Percentiles rank a stretch among this genome's conserved stretches.
Conservation (phyloP, 2,113 vertebrate genomes). For the Coreoperca whiteheadi region DNA sequence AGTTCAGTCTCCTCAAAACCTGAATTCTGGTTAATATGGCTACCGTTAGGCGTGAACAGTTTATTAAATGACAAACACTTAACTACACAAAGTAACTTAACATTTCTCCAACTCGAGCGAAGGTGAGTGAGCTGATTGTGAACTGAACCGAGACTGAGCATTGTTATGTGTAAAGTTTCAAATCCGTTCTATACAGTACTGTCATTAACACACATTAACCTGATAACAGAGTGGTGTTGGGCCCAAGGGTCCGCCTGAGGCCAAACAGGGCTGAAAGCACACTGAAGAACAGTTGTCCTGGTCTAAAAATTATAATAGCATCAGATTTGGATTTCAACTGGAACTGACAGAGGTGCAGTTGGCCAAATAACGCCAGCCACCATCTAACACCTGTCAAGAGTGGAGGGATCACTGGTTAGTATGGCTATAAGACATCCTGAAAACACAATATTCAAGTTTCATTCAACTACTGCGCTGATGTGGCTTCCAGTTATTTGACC, state of each 20-base stretch:
- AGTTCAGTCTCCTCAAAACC: constrained; percentile 11
- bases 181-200: constrained; percentile 37
- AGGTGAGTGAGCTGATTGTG: background rate
- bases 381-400: constrained; percentile 12
- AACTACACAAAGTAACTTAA: background rate
- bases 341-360: background rate
- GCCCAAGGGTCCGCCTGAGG: constrained; percentile 43
- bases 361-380: constrained; percentile 24
- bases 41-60: background rate
- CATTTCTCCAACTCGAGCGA: background rate
- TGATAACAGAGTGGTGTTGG: constrained; percentile 47
- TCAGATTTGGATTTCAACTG: background rate
- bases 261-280: constrained; percentile 34
- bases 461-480: constrained; percentile 31
- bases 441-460: constrained; percentile 63
- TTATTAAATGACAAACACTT: constrained; percentile 2
- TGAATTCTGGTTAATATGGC: constrained; percentile 56
- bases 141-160: constrained; percentile 11
- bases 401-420: constrained; percentile 65
- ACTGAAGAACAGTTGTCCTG: background rate
- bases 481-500: constrained; percentile 42
- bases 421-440: constrained; percentile 72
- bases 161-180: constrained; percentile 27
- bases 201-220: constrained; percentile 38
- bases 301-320: background rate